Base-by-base conservation (phyloP, 2,888 invertebrate genomes). In the Napeogenes inachia region DNA sequence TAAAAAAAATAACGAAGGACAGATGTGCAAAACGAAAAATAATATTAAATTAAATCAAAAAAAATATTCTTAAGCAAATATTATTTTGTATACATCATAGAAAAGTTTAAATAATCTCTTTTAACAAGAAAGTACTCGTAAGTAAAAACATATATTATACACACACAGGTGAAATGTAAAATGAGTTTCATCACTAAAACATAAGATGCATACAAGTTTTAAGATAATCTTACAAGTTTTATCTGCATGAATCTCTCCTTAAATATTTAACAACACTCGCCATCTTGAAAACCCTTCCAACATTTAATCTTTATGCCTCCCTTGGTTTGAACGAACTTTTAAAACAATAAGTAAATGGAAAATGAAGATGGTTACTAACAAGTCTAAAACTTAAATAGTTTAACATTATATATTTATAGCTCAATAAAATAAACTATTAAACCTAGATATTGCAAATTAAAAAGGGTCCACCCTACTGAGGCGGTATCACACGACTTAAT, bases 241-340 rank as follows among this genome's bases (percentile, higher is more conserved):
- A 63, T 63, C 62, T 60, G 56, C 67, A 54, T 63, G 64, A 65
- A 58, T 60, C 62, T 30, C 54, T 50, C 45, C 55, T 60, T 70
- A 63, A 68, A 70, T 68, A 70, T 67, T 69, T 69, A 66, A 68
- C 62, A 63, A 64, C 67, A 63, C 60, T 63, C 63, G 61, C 67
- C 61, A 61, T 69, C 64, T 68, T 69, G 68, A 64, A 69, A 68
- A 68, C 68, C 12, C 62, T 66, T 69, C 65, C 69, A 64, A 70
- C 65, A 69, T 70, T 70, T 61, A 70, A 69, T 65, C 61, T 65
- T 64, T 58, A 60, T 63, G 53, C 59, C 59, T 68, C 64, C 66
- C 68, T 59, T 50, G 57, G 62, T 66, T 56, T 30, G 55, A 54
- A 54, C 45, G 35, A 47, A 57, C 13, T 54, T 6, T 54, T 47